These are phyloP conservation scores for Melanotaenia duboulayi DNA, from an alignment of 2,113 vertebrate genomes.

Conservation along the genomic window DNA sequence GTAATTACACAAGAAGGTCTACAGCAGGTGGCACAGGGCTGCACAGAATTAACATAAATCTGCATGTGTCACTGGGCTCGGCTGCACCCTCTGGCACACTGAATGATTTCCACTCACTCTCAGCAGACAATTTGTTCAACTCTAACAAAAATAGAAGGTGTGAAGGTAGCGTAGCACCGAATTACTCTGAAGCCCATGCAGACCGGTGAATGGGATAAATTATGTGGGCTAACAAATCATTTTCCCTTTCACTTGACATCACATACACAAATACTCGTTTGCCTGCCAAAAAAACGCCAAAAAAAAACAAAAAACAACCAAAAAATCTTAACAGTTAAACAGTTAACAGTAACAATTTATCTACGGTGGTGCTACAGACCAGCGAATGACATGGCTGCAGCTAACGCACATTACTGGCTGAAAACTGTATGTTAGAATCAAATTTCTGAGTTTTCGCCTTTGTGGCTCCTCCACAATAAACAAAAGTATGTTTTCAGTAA, in stretches of 20 bases:
- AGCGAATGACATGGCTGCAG: neutral
- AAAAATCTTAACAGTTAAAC: neutral
- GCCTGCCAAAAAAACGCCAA: no score
- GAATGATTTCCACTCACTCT: constrained; percentile 57
- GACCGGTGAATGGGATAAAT: neutral
- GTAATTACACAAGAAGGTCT: constrained; percentile 77
- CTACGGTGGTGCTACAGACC: no score
- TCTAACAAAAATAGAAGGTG: constrained; percentile 35
- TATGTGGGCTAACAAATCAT: constrained; percentile 7
- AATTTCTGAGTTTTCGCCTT: neutral
- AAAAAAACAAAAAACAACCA: no score
- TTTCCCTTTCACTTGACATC: neutral
- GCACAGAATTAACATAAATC: constrained; percentile 78
- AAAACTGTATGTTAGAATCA: neutral
- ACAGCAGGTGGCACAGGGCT: constrained; percentile 64
- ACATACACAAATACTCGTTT: constrained; percentile 8
- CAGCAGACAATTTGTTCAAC: constrained; percentile 56
- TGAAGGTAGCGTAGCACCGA: constrained; percentile 2
- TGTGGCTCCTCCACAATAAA: neutral
- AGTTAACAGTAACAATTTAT: no score
- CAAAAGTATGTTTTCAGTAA: neutral
- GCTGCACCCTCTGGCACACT: constrained; percentile 71
- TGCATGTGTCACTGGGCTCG: constrained; percentile 74
- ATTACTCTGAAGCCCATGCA: constrained; percentile 19
- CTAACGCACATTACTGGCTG: neutral